Evolutionary conservation across 2,888 invertebrate species (phyloP).

Genomic region (Scelioninae gen. 2): DNA sequence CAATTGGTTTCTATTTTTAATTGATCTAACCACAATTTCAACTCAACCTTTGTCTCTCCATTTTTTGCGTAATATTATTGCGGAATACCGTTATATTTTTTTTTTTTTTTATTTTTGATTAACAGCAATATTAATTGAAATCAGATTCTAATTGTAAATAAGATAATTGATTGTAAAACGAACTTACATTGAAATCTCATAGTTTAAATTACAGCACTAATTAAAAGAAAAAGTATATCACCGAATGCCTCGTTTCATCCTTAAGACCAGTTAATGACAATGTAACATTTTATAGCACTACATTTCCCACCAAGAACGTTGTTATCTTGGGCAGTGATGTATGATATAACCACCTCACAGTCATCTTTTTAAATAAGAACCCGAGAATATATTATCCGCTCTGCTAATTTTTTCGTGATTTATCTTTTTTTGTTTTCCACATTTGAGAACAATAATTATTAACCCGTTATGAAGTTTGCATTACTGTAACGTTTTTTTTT

Average conservation of each 20-base stretch:
- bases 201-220: not conserved
- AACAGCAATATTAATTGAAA: no score
- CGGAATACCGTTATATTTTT: no score
- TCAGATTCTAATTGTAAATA: no score
- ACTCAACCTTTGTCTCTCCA: no score
- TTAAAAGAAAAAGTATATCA: constrained; percentile 1
- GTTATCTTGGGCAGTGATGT: constrained; percentile 36
- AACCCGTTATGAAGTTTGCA: not conserved
- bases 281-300: constrained; percentile 18
- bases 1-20: no score
- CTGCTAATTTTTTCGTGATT: constrained; percentile 15
- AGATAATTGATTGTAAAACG: no score
- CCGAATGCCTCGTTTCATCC: constrained; percentile 1
- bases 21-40: no score
- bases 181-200: no score
- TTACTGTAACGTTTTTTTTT: not conserved
- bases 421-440: not conserved
- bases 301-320: constrained; percentile 20
- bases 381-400: constrained; percentile 17
- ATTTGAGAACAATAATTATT: constrained; percentile 4
- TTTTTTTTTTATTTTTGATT: no score
- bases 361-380: constrained; percentile 23
- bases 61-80: no score
- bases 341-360: constrained; percentile 19
- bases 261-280: constrained; percentile 30